Evolutionary conservation across 2,797 vertebrate species (phyloP).

Genomic region (Crax fasciolata): DNA sequence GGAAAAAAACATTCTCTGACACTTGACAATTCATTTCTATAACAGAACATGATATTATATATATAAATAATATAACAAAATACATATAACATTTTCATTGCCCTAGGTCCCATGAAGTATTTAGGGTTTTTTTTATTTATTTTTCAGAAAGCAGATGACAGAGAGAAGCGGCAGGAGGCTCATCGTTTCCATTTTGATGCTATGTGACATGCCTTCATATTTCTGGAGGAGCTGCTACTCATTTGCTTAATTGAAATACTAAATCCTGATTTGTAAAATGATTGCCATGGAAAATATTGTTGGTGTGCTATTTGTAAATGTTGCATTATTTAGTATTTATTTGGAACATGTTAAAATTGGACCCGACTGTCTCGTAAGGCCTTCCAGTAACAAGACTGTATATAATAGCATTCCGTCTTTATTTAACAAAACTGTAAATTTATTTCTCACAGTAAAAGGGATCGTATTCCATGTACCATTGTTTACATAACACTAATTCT

Average conservation of each 20-base stretch:
- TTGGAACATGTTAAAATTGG: conserved; percentile 73
- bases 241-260: conserved; percentile 61
- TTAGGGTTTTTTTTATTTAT: conserved; percentile 42
- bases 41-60: neutral
- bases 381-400: conserved; percentile 69
- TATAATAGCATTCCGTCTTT: conserved; percentile 63
- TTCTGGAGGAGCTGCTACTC: conserved; percentile 45
- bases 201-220: conserved; percentile 88
- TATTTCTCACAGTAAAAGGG: conserved; percentile 55
- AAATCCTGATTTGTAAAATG: conserved; percentile 31
- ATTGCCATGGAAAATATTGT: conserved; percentile 35
- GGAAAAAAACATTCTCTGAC: neutral
- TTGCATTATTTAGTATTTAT: conserved; percentile 81
- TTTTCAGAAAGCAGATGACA: conserved; percentile 96
- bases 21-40: conserved; percentile 29
- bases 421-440: conserved; percentile 58
- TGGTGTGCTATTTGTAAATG: conserved; percentile 80
- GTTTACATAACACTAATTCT: conserved; percentile 47
- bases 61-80: no score
- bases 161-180: conserved; percentile 97
- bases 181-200: conserved; percentile 98
- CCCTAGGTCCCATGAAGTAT: neutral
- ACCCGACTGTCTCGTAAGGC: conserved; percentile 64
- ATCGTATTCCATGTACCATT: conserved; percentile 63
- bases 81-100: neutral